Base-by-base conservation (phyloP, 1,140 invertebrate species). In the Drosophila tropicalis region DNA sequence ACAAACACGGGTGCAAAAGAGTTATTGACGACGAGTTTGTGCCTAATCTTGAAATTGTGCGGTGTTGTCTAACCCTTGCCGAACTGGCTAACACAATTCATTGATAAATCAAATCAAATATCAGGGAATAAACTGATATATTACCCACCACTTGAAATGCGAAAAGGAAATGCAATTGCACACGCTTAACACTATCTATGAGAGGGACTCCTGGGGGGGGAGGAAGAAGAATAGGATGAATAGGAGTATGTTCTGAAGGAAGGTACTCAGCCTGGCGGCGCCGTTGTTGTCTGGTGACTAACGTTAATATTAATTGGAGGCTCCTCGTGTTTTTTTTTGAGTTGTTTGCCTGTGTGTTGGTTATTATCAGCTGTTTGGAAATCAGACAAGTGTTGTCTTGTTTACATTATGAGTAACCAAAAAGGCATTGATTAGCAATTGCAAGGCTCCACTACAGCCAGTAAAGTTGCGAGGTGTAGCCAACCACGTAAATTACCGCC, bases 301-400 rank as follows among this genome's bases (percentile, higher is more conserved):
- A 85, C 73, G 17, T 13, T 39, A 76, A 73, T 19, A 10, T 51
- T 51, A 51, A 51, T 51, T 51, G 44, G 44, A 22, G 44, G 17
- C 44, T 51, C 44, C 17, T 51, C 17, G 44, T 22, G 17, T 51
- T 47, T 44, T 47, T 47, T 39, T 60, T 70, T 19, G 54, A 51
- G 62, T 58, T 73, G 67, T 32, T 58, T 73, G 69, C 32, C 32
- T 51, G 12, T 39, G 34, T 36, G 34, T 12, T 36, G 60, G 56
- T 87, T 87, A 86, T 86, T 86, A 86, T 86, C 83, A 86, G 68
- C 76, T 87, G 76, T 82, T 79, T 86, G 83, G 76, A 86, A 86
- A 86, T 86, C 83, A 82, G 79, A 86, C 76, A 86, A 86, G 83
- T 86, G 83, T 67, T 73, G 76, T 62, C 69, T 76, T 83, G 76